Base-by-base conservation (phyloP, 2,888 invertebrate species). In the Scaeva pyrastri region DNA sequence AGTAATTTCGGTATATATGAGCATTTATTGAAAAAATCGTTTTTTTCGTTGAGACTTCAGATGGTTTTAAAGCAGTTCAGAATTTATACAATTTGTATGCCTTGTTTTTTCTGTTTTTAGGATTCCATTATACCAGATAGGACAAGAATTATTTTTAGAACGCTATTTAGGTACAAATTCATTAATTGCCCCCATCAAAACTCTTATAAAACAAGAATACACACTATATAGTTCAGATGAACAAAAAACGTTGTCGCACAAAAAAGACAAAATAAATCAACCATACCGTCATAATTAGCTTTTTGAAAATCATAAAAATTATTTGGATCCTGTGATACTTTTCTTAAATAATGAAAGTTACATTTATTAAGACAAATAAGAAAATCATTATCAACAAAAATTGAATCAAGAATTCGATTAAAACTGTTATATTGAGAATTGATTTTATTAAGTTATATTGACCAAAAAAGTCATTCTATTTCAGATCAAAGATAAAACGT, bases 91-190 rank as follows among this genome's bases (percentile, higher is more conserved):
- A 48, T 19, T 48, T 48, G 48, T 21, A 52, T 52, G 52, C 11
- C 23, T 12, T 23, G 1, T 52, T 52, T 21, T 52, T 23, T 52
- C 23, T 52, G 12, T 52, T 52, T 23, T 52, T 52, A 23, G 23
- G 23, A 52, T 55, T 11, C n/a, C n/a, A 55, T 55, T 55, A 55
- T 55, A 55, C n/a, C 55, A 55, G 55, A n/a, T 31, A 16, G 55
- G 21, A 23, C 21, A 52, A 52, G 52, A 52, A 23, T 14, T 52
- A 43, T 43, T 43, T 43, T 43, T n/a, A 48, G 19, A 21, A 48
- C 2, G 11, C 21, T 48, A 21, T 21, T 48, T 4, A n/a, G 43
- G 43, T 5, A 43, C 43, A 43, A 43, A 48, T 48, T 11, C 3
- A 21, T 48, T 11, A 48, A 48, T 21, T 48, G 43, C 21, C 19